A percentile compares a stretch with the other conserved stretches of the same genome.
These are phyloP conservation scores for Cliona cf. orientalis DNA, from an alignment of 37 sponge, comb jelly and placozoan genomes.

Conservation along the genomic window DNA sequence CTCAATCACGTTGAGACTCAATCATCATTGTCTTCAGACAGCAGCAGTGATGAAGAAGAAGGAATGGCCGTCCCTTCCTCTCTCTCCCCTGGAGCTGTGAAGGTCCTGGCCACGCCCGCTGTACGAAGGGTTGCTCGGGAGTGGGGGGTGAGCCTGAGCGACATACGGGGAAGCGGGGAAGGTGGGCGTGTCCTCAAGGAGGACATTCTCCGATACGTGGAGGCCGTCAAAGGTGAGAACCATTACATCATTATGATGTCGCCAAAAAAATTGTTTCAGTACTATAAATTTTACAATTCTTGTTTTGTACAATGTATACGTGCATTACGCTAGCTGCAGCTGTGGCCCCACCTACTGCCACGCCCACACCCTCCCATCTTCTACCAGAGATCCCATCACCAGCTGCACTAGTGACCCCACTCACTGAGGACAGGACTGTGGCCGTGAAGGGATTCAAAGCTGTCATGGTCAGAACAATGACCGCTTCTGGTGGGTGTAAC, in stretches of 20 bases:
- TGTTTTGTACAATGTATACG: too few species aligned
- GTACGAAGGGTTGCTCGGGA: conserved; percentile 90
- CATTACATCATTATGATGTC: neutral
- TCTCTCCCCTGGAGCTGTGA: conserved; percentile 2
- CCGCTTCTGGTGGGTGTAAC: conserved; percentile 63
- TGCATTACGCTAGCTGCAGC: too few species aligned
- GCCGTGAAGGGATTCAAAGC: conserved; percentile 73
- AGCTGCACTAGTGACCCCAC: neutral
- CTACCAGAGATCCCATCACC: conserved; percentile 8
- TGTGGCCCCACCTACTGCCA: conserved; percentile 9
- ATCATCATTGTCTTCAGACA: neutral
- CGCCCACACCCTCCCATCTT: conserved; percentile 11
- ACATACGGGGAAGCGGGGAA: conserved; percentile 85
- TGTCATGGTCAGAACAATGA: conserved; percentile 98
- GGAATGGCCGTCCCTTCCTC: neutral
- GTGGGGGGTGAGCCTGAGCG: conserved; percentile 65
- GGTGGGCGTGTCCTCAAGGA: conserved; percentile 94
- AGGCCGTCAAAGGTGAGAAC: neutral
- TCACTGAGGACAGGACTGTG: conserved; percentile 54
- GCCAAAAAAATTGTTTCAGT: too few species aligned
- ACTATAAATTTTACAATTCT: too few species aligned
- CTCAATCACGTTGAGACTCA: conserved; percentile 35
- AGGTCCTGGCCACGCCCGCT: conserved; percentile 91
- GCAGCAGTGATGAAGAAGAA: neutral
- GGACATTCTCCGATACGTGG: conserved; percentile 77